Evolutionary conservation across 1,140 invertebrate genomes (phyloP).

Genomic region (Hermetia illucens): DNA sequence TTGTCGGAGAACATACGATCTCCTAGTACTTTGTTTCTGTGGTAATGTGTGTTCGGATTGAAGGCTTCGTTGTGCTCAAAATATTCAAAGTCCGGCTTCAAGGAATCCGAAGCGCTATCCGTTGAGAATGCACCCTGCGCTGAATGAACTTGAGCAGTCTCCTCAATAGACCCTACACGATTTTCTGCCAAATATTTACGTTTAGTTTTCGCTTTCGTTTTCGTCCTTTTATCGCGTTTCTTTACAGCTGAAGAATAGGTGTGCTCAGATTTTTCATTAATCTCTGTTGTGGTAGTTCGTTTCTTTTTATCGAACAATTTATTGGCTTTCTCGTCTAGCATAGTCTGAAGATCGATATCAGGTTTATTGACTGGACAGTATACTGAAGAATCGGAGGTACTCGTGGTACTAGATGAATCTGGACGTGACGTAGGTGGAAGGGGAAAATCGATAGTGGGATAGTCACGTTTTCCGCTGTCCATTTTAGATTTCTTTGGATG

Average conservation of each 20-base stretch:
- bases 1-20: constrained; percentile 15
- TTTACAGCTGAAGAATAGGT: constrained; percentile 26
- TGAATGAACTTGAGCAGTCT: neutral
- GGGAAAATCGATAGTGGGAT: constrained; percentile 10
- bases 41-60: constrained; percentile 27
- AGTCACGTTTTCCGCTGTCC: neutral
- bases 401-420: constrained; percentile 21
- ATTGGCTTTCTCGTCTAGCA: constrained; percentile 23
- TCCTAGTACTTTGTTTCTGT: constrained; percentile 25
- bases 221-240: constrained; percentile 16
- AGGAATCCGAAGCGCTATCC: constrained; percentile 4
- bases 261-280: constrained; percentile 21
- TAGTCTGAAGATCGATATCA: constrained; percentile 23
- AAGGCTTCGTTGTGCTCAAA: constrained; percentile 24
- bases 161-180: constrained; percentile 24
- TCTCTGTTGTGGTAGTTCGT: constrained; percentile 7
- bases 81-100: constrained; percentile 17
- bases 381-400: constrained; percentile 28
- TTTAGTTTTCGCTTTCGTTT: constrained; percentile 16
- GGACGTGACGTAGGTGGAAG: constrained; percentile 11
- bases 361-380: constrained; percentile 28
- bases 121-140: neutral
- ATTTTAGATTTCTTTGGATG: neutral
- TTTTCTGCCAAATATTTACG: constrained; percentile 26
- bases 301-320: constrained; percentile 19